These are phyloP conservation scores for Anorthoa munda DNA, from an alignment of 2,888 invertebrate genomes.

Conservation along the genomic window DNA sequence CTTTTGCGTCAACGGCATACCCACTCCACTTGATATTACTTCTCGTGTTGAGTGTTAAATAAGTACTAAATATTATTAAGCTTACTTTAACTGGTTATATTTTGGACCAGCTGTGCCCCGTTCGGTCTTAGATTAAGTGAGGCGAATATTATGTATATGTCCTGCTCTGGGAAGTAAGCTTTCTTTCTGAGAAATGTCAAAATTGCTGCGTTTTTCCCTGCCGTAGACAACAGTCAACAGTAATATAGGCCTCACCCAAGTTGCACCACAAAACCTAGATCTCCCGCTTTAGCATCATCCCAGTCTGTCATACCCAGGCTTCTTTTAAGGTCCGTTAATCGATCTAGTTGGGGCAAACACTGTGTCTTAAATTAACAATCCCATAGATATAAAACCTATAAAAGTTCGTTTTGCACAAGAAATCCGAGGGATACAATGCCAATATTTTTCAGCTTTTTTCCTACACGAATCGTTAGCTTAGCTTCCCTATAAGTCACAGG, in stretches of 20 bases:
- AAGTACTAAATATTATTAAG: conserved; percentile 35
- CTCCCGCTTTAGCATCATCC: background rate
- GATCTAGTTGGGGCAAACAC: background rate
- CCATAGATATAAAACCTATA: background rate
- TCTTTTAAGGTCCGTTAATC: background rate
- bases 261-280: no score
- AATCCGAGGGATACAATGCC: background rate
- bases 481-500: conserved; percentile 27
- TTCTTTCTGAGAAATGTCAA: background rate
- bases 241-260: no score
- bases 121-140: background rate
- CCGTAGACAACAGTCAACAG: no score
- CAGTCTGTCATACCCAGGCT: background rate
- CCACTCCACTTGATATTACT: conserved; percentile 46
- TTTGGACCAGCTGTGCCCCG: background rate
- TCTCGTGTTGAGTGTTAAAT: conserved; percentile 26
- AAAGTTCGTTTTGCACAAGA: background rate
- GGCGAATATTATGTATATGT: background rate
- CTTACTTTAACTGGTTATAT: conserved; percentile 17
- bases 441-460: conserved; percentile 13
- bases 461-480: background rate
- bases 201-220: background rate
- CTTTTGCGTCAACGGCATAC: conserved; percentile 39
- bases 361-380: background rate
- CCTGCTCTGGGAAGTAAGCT: background rate